These are phyloP conservation scores for Etia nguti DNA, from an alignment of 2,113 vertebrate species.

Conservation along the genomic window DNA sequence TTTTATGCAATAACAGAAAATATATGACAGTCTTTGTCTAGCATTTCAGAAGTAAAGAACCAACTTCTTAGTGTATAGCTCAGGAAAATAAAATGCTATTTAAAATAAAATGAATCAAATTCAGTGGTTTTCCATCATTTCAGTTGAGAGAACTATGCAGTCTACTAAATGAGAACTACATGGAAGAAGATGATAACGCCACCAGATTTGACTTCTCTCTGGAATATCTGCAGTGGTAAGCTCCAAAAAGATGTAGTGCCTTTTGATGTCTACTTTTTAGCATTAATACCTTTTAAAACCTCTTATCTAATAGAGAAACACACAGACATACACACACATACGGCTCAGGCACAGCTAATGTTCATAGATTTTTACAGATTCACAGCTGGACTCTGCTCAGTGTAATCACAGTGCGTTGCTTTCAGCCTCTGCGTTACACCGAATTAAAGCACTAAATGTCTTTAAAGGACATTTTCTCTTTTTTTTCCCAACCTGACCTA, in stretches of 20 bases:
- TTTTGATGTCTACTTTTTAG: background rate
- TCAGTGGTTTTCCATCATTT: background rate
- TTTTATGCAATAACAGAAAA: background rate
- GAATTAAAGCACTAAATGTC: background rate
- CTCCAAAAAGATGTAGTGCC: background rate
- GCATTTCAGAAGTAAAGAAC: background rate
- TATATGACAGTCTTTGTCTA: background rate
- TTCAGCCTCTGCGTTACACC: background rate
- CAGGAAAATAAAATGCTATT: background rate
- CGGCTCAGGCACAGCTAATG: background rate
- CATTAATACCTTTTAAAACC: background rate
- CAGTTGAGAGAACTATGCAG: constrained; percentile 88
- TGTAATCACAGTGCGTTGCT: background rate
- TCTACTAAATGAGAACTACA: constrained; percentile 91
- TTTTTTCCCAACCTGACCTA: background rate
- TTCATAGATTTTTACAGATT: background rate
- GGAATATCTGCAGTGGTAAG: constrained; percentile 91
- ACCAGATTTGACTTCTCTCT: constrained; percentile 85
- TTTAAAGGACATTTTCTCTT: background rate
- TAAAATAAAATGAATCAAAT: background rate
- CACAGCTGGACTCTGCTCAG: background rate
- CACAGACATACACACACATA: background rate
- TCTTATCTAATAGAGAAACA: background rate
- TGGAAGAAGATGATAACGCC: constrained; percentile 95
- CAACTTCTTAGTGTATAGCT: background rate